Evolutionary conservation across 2,888 invertebrate genomes (phyloP).

Genomic region (Deladenus siricidicola): DNA sequence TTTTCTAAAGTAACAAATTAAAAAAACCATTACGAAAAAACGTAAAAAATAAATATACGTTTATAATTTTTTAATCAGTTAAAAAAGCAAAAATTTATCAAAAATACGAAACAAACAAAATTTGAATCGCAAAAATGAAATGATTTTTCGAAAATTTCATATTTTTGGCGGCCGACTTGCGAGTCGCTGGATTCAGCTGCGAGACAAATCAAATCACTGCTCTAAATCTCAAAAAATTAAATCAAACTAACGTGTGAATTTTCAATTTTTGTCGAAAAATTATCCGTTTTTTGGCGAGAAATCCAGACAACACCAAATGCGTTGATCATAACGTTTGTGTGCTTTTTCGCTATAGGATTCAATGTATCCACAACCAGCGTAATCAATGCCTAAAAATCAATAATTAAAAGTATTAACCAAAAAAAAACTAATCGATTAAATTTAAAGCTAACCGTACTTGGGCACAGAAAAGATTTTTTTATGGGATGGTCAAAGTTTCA

Average conservation of each 20-base stretch:
- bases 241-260: not conserved
- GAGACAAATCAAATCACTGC: constrained; percentile 49
- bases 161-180: too few relatives aligned
- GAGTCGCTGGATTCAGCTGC: too few relatives aligned
- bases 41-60: too few relatives aligned
- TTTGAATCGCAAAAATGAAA: too few relatives aligned
- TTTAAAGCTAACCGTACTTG: not conserved
- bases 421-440: constrained; percentile 43
- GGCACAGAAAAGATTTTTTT: too few relatives aligned
- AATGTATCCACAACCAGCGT: constrained; percentile 73
- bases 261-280: constrained; percentile 12
- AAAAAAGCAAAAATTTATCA: too few relatives aligned
- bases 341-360: constrained; percentile 74
- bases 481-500: too few relatives aligned
- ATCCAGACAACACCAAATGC: constrained; percentile 78
- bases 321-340: constrained; percentile 71
- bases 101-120: too few relatives aligned
- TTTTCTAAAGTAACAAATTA: too few relatives aligned
- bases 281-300: constrained; percentile 55
- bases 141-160: too few relatives aligned
- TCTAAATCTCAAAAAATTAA: constrained; percentile 17
- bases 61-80: too few relatives aligned
- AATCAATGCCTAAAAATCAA: constrained; percentile 50
- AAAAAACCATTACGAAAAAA: too few relatives aligned
- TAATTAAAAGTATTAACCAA: not conserved